Conservation (phyloP, 2,888 invertebrate species). For the Ophion ellenae region DNA sequence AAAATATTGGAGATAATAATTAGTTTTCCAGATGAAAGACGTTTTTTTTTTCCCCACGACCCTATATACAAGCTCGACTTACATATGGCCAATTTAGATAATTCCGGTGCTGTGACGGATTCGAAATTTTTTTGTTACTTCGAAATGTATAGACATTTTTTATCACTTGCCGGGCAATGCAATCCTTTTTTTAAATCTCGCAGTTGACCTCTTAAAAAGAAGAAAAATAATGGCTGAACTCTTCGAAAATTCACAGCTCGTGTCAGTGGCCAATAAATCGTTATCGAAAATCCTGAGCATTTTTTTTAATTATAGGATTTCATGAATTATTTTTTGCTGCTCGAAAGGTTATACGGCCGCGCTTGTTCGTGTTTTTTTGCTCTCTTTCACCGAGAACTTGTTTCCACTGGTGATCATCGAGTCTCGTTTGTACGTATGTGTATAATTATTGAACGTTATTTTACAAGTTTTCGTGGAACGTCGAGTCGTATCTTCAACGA, state of each 20-base stretch:
- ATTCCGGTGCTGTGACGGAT: too few species aligned
- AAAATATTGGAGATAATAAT: too few species aligned
- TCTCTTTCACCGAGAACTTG: slow-evolving; percentile 17
- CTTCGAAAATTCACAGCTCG: background rate
- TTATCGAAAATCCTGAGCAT: background rate
- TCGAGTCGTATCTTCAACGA: slow-evolving; percentile 24
- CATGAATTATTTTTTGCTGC: background rate
- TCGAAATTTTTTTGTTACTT: too few species aligned
- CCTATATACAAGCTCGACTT: too few species aligned
- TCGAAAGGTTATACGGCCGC: background rate
- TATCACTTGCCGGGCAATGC: too few species aligned
- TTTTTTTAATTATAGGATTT: background rate
- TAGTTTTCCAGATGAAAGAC: too few species aligned
- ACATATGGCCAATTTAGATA: too few species aligned
- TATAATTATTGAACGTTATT: slow-evolving; percentile 57
- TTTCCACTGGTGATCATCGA: slow-evolving; percentile 38
- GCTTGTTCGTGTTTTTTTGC: background rate
- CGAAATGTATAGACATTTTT: too few species aligned
- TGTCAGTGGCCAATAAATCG: background rate
- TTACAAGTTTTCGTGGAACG: slow-evolving; percentile 56
- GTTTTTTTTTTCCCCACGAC: too few species aligned
- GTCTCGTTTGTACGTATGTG: slow-evolving; percentile 41
- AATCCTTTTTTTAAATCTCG: too few species aligned
- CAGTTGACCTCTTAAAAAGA: background rate
- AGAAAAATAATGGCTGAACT: background rate